phyloP scores from a whole-genome alignment of 2,888 invertebrate species.

The Reticulitermes lucifugus region DNA sequence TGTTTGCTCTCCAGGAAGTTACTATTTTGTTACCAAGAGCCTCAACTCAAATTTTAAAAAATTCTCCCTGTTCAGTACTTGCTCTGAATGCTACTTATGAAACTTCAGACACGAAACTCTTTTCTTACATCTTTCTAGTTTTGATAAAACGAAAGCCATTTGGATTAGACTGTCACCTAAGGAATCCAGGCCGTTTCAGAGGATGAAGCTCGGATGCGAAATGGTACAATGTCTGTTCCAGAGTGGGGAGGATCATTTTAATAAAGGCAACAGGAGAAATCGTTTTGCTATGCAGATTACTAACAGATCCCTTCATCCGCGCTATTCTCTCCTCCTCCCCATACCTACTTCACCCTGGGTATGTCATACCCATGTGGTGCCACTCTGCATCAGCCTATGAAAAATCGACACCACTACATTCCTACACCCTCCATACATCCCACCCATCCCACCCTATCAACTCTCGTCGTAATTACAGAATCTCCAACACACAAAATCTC shows the following conservation, averaged over 20 bases:
- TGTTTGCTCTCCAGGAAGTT: too few species aligned
- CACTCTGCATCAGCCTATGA: constrained; percentile 45
- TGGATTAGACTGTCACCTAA: constrained; percentile 32
- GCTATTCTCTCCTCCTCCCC: neutral
- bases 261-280: constrained; percentile 49
- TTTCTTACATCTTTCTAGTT: neutral
- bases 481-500: neutral
- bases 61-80: too few species aligned
- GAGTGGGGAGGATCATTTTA: constrained; percentile 42
- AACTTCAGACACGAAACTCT: too few species aligned
- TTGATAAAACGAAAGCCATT: neutral
- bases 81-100: too few species aligned
- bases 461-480: constrained; percentile 44
- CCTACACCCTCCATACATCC: constrained; percentile 1
- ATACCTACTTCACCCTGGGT: constrained; percentile 12
- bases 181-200: neutral
- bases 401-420: constrained; percentile 49
- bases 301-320: neutral
- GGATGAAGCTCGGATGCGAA: neutral
- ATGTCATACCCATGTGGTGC: constrained; percentile 45
- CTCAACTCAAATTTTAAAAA: too few species aligned
- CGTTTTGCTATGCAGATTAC: constrained; percentile 50
- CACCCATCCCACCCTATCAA: constrained; percentile 11
- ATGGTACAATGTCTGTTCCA: constrained; percentile 16
- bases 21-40: too few species aligned